Base-by-base conservation (phyloP, 2,797 vertebrate species). In the Arrhamphus sclerolepis region DNA sequence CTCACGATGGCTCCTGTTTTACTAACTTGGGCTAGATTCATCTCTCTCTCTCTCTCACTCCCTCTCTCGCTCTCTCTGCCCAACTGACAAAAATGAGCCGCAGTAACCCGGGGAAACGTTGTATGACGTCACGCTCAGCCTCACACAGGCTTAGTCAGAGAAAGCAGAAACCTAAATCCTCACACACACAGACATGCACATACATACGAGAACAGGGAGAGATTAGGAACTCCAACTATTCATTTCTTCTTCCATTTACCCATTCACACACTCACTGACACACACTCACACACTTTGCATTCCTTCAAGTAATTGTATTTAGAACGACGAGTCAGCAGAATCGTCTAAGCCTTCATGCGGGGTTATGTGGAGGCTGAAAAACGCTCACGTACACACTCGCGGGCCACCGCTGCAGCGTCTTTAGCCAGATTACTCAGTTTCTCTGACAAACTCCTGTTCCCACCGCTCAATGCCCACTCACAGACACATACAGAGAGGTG, bases 291-390 rank as follows among this genome's bases (percentile, higher is more conserved):
- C 72, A 74, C 26, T 64, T 44, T 61, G 38, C 7, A 5, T 40
- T 56, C 62, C 77, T 74, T 72, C 61, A 79, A 74, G 71, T 78
- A 67, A 85, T 73, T 83, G 66, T 80, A 73, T 76, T 65, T 22
- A 48, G 54, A 85, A 51, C 5, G 66, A 58, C 44, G 48, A 87
- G 79, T 90, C 87, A 85, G 86, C 87, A 84, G 70, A 86, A 85
- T 31, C 50, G 72, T 75, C 56, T 78, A 75, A 84, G 75, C 80
- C 75, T 82, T 75, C 66, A 64, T 66, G 48, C 34, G 2, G 70
- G 77, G 78, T 80, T 74, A 70, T 73, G 56, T 68, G 56, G 66
- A 79, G 61, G 60, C 70, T 87, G 75, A 70, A 34, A 19, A 52
- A 49, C 41, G 24, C 56, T 19, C 17, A 5, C 39, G 41, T 51